Conservation (phyloP, 2,113 vertebrate genomes). For the Crocuta crocuta region DNA sequence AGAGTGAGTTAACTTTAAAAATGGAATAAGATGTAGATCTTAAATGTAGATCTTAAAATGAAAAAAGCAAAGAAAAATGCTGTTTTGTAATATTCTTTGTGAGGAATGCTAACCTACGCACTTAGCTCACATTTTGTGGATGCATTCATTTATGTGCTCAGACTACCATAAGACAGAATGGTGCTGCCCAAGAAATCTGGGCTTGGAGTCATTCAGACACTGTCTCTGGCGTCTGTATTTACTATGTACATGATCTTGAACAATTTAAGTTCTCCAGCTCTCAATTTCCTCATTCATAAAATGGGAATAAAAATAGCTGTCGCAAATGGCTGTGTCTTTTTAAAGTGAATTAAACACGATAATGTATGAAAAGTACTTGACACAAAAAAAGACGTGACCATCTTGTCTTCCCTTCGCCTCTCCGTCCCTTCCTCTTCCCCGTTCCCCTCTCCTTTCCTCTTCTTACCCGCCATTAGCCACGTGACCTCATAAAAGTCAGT, state of each 20-base stretch:
- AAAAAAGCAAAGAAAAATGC: not conserved
- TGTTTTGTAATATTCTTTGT: not conserved
- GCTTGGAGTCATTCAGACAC: not conserved
- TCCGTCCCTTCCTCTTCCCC: not conserved
- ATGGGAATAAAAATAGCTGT: not conserved
- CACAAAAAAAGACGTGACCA: not conserved
- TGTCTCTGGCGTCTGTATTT: not conserved
- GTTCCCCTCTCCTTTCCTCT: not conserved
- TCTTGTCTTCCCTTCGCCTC: not conserved
- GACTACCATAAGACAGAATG: not conserved
- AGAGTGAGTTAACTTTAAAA: not conserved
- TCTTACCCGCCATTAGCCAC: not conserved
- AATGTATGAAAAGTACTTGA: not conserved
- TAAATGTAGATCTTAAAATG: not conserved
- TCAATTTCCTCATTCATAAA: slow-evolving; percentile 4
- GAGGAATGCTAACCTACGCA: not conserved
- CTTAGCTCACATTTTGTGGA: not conserved
- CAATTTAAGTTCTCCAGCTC: not conserved
- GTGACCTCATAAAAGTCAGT: not conserved
- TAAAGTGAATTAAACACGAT: slow-evolving; percentile 22
- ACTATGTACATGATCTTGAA: not conserved
- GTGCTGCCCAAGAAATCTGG: not conserved
- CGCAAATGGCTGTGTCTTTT: not conserved
- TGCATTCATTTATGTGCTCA: not conserved
- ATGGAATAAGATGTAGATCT: not conserved